phyloP scores from a whole-genome alignment of 1,140 invertebrate species.

The Drosophila albomicans region DNA sequence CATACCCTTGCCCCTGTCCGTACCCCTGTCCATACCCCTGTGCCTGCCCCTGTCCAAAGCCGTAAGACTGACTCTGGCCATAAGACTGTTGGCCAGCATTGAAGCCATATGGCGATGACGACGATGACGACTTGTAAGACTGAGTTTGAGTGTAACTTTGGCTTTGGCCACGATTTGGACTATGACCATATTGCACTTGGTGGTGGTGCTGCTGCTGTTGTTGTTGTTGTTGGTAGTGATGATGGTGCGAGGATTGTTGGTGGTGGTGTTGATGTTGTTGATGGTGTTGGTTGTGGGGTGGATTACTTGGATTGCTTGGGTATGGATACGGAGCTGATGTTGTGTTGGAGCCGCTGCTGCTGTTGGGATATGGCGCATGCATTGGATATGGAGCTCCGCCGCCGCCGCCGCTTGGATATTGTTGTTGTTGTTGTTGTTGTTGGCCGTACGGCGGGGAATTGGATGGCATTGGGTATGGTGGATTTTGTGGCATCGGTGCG shows the following conservation, averaged over 20 bases:
- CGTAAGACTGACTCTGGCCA: constrained; percentile 19
- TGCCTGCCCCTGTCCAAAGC: constrained; percentile 21
- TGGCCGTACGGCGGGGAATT: constrained; percentile 30
- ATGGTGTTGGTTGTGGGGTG: neutral
- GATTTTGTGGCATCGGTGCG: constrained; percentile 67
- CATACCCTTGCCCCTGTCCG: constrained; percentile 40
- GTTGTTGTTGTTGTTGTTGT: constrained; percentile 28
- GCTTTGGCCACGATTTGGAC: constrained; percentile 2
- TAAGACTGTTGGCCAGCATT: constrained; percentile 13
- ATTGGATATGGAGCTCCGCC: constrained; percentile 44
- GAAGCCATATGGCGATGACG: constrained; percentile 30
- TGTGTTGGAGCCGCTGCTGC: constrained; percentile 2
- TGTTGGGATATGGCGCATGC: constrained; percentile 50
- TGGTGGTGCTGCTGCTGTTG: constrained; percentile 23
- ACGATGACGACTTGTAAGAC: constrained; percentile 36
- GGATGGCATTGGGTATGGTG: constrained; percentile 49
- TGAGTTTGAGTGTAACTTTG: constrained; percentile 31
- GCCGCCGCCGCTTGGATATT: constrained; percentile 41
- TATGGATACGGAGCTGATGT: constrained; percentile 51
- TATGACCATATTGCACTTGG: neutral
- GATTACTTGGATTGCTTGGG: constrained; percentile 26
- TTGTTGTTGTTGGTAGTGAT: neutral
- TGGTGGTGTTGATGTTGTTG: constrained; percentile 13
- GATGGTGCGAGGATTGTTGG: neutral
- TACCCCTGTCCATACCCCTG: constrained; percentile 6